Base-by-base conservation (phyloP, 2,113 vertebrate genomes). In the Brienomyrus brachyistius region DNA sequence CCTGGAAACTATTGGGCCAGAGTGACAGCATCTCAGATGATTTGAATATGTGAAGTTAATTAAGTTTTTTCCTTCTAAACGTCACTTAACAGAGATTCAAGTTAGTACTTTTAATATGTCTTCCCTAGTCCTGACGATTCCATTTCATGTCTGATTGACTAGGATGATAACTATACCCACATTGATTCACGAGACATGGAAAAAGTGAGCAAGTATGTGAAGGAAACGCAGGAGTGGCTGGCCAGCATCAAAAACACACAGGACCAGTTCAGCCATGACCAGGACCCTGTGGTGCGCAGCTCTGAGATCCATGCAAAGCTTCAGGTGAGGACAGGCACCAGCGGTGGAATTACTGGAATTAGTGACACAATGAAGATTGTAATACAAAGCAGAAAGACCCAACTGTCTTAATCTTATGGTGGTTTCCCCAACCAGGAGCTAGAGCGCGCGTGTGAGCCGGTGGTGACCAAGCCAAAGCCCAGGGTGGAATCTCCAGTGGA, bases 401-500 rank as follows among this genome's bases (percentile, higher is more conserved):
- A 80, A 8, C 4, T 80, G 6, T 43, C 35, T 70, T 80, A 27
- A 5, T 62, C 52, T 89, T 21, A 59, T 51, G 7, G 23, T 27
- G 50, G 27, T 10, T 43, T 6, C 15, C n/a, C 23, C 43, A 59
- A 90, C 45, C 89, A 97, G 96, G 95, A 96, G 43, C 90, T 97
- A 90, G 93, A 94, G 84, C 94, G 91, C 59, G 54, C 94, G 10
- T 97, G 97, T 92, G 95, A 97, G 74, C 94, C 95, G 0, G 90
- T 97, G 43, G 95, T 97, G 59, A 95, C 94, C 86, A 96, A 97
- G 51, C 95, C 96, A 17, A 97, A 96, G 91, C 96, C 97, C 62
- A 96, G 96, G 93, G 94, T 95, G 2, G 96, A 97, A 48, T 96
- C 95, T 48, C 96, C 96, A 23, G 96, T 84, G 82, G 82, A 84